Evolutionary conservation across 1,140 invertebrate genomes (phyloP).

Genomic region (Platorchestia sp.): DNA sequence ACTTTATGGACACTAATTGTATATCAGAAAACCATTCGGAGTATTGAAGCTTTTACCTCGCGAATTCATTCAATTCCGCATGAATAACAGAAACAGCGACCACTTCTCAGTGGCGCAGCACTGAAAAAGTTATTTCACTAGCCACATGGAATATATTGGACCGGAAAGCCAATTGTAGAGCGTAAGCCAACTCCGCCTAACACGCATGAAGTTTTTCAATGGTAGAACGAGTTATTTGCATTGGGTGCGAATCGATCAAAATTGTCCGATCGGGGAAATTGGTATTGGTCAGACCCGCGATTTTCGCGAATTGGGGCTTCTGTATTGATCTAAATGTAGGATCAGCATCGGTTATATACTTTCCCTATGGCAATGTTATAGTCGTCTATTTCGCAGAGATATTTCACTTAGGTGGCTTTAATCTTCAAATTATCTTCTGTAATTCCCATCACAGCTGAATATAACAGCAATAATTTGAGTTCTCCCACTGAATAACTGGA

Average conservation of each 20-base stretch:
- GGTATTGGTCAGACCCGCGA: neutral
- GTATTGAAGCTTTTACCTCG: neutral
- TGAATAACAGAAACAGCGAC: neutral
- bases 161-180: neutral
- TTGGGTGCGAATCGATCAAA: neutral
- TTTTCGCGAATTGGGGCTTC: neutral
- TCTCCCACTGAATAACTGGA: neutral
- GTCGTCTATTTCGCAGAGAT: neutral
- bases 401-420: neutral
- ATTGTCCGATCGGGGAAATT: neutral
- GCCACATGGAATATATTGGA: neutral
- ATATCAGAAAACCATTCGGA: neutral
- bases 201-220: neutral
- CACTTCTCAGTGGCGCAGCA: too few species aligned
- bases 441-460: too few species aligned
- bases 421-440: too few species aligned
- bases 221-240: neutral
- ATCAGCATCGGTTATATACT: neutral
- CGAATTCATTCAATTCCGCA: neutral
- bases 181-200: neutral
- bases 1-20: too few species aligned
- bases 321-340: neutral
- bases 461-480: too few species aligned
- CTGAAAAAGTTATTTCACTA: neutral
- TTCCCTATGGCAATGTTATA: neutral